A percentile compares a stretch with the other conserved stretches of the same genome.
Conservation (phyloP, 92 coral and sea anemone genomes). For the Epizoanthus scotinus region DNA sequence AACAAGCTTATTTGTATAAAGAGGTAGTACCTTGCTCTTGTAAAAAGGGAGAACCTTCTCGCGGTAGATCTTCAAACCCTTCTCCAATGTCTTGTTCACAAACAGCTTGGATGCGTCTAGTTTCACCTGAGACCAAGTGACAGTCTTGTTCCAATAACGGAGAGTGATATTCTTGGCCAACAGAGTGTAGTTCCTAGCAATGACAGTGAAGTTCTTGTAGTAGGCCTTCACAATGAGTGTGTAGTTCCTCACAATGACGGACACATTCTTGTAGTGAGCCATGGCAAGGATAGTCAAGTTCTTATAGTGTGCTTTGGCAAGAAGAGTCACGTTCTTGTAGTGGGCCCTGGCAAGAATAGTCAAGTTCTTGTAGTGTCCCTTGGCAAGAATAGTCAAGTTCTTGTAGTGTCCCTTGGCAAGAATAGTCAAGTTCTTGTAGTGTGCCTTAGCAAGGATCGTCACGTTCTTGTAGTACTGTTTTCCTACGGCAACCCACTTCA, state of each 20-base stretch:
- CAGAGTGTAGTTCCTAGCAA: constrained; percentile 57
- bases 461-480: constrained; percentile 72
- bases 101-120: constrained; percentile 60
- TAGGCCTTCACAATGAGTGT: constrained; percentile 50
- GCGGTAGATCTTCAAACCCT: constrained; percentile 59
- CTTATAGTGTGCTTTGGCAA: constrained; percentile 7
- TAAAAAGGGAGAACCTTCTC: constrained; percentile 71
- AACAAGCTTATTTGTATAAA: constrained; percentile 53
- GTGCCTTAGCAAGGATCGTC: constrained; percentile 29
- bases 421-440: constrained; percentile 10
- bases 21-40: constrained; percentile 60
- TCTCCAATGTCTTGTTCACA: constrained; percentile 73
- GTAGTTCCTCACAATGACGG: constrained; percentile 56
- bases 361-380: constrained; percentile 30
- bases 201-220: constrained; percentile 69
- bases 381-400: constrained; percentile 13
- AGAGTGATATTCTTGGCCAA: constrained; percentile 46
- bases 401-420: constrained; percentile 23
- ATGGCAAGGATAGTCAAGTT: neutral
- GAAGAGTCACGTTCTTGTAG: constrained; percentile 14
- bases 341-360: constrained; percentile 11
- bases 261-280: constrained; percentile 64
- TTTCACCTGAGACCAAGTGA: constrained; percentile 45
- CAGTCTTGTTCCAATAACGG: constrained; percentile 46
- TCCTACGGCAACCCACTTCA: constrained; percentile 66